These are phyloP conservation scores for Megalurothrips usitatus DNA, from an alignment of 2,888 invertebrate genomes.

Conservation along the genomic window DNA sequence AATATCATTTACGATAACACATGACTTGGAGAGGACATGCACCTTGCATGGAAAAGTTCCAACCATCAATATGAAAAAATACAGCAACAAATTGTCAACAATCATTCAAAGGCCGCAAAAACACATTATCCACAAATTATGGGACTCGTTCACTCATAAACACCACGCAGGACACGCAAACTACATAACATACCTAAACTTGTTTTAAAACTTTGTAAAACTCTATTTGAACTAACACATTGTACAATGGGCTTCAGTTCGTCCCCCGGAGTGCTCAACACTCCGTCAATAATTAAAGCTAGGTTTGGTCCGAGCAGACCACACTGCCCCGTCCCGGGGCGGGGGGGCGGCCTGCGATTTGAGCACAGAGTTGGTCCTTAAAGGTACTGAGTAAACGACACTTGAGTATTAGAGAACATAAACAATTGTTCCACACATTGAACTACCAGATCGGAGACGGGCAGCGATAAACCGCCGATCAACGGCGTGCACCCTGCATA, in stretches of 20 bases:
- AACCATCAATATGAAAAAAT: background rate
- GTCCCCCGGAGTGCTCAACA: background rate
- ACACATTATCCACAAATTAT: background rate
- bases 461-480: background rate
- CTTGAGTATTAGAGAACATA: slow-evolving; percentile 20
- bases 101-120: background rate
- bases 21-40: background rate
- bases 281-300: background rate
- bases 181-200: background rate
- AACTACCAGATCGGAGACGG: background rate
- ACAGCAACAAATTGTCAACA: slow-evolving; percentile 15
- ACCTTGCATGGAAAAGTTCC: background rate
- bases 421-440: background rate
- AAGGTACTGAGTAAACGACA: slow-evolving; percentile 17
- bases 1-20: background rate
- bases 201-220: background rate
- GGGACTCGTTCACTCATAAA: slow-evolving; percentile 11
- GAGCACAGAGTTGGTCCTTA: background rate
- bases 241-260: background rate
- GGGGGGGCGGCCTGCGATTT: background rate
- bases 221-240: background rate
- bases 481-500: background rate
- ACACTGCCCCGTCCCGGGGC: background rate
- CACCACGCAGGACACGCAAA: background rate
- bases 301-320: background rate